These are phyloP conservation scores for Beroe forskalii DNA, from an alignment of 37 sponge, comb jelly and placozoan species.

Conservation along the genomic window DNA sequence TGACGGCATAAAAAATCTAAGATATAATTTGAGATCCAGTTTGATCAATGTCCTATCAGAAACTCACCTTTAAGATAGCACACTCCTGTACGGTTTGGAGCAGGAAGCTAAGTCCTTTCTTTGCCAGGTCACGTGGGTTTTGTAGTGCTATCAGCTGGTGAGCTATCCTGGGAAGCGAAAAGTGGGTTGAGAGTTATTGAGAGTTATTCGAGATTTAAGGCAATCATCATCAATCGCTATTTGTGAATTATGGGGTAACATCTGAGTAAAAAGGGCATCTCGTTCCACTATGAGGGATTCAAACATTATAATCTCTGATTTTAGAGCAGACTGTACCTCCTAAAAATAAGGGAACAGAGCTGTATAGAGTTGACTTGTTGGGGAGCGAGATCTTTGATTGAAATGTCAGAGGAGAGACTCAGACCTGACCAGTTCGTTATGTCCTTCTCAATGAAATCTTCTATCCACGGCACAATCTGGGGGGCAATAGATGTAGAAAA, in stretches of 20 bases:
- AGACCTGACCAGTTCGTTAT: slow-evolving; percentile 7
- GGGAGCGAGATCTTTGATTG: not conserved
- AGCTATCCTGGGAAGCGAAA: slow-evolving; percentile 51
- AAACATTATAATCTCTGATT: too few species aligned
- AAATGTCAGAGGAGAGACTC: not conserved
- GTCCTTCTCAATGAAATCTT: slow-evolving; percentile 27
- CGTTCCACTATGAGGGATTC: too few species aligned
- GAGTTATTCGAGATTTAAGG: not conserved
- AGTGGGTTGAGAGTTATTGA: not conserved
- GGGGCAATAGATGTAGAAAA: too few species aligned
- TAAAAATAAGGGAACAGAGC: slow-evolving; percentile 7
- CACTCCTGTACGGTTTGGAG: slow-evolving; percentile 47
- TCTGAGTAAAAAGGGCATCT: too few species aligned
- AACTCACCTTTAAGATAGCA: slow-evolving; percentile 12
- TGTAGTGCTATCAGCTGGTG: slow-evolving; percentile 35
- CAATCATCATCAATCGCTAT: not conserved
- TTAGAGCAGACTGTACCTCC: too few species aligned
- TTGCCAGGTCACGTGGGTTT: slow-evolving; percentile 46
- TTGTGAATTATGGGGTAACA: not conserved
- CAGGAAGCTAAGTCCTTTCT: slow-evolving; percentile 52
- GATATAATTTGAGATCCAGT: too few species aligned
- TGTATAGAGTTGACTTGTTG: slow-evolving; percentile 17
- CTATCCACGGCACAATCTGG: slow-evolving; percentile 57
- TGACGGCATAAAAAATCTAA: too few species aligned
- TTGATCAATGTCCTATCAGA: too few species aligned